A percentile compares a stretch with the other conserved stretches of the same genome.
These are phyloP conservation scores for Lordiphosa stackelbergi DNA, from an alignment of 1,140 invertebrate species.

Conservation along the genomic window DNA sequence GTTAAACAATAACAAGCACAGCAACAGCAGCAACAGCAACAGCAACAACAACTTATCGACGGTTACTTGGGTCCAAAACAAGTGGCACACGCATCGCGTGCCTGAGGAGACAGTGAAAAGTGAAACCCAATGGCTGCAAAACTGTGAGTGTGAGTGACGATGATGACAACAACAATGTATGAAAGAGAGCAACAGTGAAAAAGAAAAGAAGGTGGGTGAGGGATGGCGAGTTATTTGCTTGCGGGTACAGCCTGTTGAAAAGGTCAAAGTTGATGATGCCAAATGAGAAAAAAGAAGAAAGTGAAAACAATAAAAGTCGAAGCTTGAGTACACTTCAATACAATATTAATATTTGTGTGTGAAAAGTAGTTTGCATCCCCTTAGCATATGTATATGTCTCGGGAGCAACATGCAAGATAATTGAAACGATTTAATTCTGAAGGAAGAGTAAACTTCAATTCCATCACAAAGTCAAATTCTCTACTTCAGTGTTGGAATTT, in stretches of 20 bases:
- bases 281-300: conserved; percentile 4
- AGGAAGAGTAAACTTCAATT: background rate
- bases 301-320: conserved; percentile 13
- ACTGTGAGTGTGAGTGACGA: conserved; percentile 21
- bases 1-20: conserved; percentile 60
- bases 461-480: background rate
- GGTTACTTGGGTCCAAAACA: conserved; percentile 33
- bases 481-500: background rate
- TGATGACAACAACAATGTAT: conserved; percentile 43
- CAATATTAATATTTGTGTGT: background rate
- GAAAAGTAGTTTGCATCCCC: too few relatives aligned
- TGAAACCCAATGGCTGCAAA: conserved; percentile 61
- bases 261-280: conserved; percentile 52
- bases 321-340: conserved; percentile 1
- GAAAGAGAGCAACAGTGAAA: conserved; percentile 13
- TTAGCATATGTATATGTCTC: too few relatives aligned
- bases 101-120: conserved; percentile 35
- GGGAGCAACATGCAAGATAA: too few relatives aligned
- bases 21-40: conserved; percentile 23
- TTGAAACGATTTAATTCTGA: too few relatives aligned
- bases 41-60: conserved; percentile 22
- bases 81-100: conserved; percentile 46
- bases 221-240: conserved; percentile 22
- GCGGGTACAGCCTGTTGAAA: conserved; percentile 48
- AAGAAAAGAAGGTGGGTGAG: conserved; percentile 4